Evolutionary conservation across 2,113 vertebrate species (phyloP).

Genomic region (Coptodon bakossiorum): DNA sequence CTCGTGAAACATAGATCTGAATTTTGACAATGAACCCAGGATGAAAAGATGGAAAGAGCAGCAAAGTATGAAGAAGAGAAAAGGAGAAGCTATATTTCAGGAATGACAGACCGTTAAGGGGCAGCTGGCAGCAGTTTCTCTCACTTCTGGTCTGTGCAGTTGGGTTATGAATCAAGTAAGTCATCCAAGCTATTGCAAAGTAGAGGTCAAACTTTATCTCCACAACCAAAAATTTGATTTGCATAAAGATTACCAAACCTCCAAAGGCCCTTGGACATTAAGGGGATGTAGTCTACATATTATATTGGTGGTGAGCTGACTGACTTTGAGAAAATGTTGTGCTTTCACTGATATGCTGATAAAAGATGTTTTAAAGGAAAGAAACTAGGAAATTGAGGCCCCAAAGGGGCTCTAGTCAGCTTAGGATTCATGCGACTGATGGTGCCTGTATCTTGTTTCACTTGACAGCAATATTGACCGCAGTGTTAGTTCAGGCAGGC

Average conservation of each 20-base stretch:
- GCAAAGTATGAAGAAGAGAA: not conserved
- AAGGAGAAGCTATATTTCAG: conserved; percentile 2
- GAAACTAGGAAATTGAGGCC: not conserved
- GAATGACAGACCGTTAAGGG: conserved; percentile 28
- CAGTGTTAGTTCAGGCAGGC: not conserved
- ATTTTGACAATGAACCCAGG: conserved; percentile 1
- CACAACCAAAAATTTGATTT: conserved; percentile 34
- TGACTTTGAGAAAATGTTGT: not conserved
- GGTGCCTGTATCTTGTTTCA: not conserved
- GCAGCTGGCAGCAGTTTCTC: conserved; percentile 15
- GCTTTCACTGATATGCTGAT: not conserved
- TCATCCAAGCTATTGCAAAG: conserved; percentile 1
- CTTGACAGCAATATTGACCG: not conserved
- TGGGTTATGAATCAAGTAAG: conserved; percentile 36
- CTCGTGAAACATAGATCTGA: not conserved
- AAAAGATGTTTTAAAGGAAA: not conserved
- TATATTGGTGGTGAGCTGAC: not conserved
- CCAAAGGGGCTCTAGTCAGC: not conserved
- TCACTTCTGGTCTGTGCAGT: conserved; percentile 23
- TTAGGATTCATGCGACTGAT: not conserved
- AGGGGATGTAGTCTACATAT: not conserved
- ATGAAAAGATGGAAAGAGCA: conserved; percentile 5
- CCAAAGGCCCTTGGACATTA: not conserved
- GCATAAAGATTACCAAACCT: conserved; percentile 3
- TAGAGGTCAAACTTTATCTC: conserved; percentile 45